Percentiles rank a stretch among this genome's conserved stretches.
These are phyloP conservation scores for Chloroclysta siterata DNA, from an alignment of 2,888 invertebrate genomes.

Conservation along the genomic window DNA sequence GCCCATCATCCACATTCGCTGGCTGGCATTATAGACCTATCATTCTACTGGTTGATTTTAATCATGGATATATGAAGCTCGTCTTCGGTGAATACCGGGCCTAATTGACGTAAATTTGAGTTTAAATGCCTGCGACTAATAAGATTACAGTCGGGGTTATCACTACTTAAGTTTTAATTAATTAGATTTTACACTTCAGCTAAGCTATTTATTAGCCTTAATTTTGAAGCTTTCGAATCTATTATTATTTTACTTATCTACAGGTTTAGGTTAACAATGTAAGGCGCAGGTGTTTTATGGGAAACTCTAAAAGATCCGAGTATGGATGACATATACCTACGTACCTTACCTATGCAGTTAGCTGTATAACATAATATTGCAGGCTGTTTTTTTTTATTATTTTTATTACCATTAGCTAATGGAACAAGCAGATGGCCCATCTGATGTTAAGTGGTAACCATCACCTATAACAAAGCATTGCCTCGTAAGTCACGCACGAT, in stretches of 20 bases:
- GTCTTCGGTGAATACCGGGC: constrained; percentile 4
- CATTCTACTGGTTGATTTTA: background rate
- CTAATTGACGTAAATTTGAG: constrained; percentile 22
- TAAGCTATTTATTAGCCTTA: constrained; percentile 36
- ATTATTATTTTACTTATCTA: background rate
- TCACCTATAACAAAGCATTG: too few relatives aligned
- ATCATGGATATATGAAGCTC: background rate
- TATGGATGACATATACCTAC: too few relatives aligned
- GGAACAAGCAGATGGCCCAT: too few relatives aligned
- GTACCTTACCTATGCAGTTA: too few relatives aligned
- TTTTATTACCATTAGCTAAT: too few relatives aligned
- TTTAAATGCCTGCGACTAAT: constrained; percentile 29
- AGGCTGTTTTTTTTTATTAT: too few relatives aligned
- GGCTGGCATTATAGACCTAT: background rate
- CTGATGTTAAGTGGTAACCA: too few relatives aligned
- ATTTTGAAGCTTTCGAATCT: constrained; percentile 22
- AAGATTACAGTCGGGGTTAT: constrained; percentile 32
- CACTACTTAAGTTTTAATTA: constrained; percentile 36
- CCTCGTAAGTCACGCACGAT: too few relatives aligned
- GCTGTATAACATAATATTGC: too few relatives aligned
- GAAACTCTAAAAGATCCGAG: background rate
- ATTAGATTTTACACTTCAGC: constrained; percentile 40
- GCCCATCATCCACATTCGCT: constrained; percentile 1
- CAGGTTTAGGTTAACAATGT: background rate
- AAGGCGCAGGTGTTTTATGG: background rate